Conservation (phyloP, 2,888 invertebrate genomes). For the Bhutanitis thaidina region DNA sequence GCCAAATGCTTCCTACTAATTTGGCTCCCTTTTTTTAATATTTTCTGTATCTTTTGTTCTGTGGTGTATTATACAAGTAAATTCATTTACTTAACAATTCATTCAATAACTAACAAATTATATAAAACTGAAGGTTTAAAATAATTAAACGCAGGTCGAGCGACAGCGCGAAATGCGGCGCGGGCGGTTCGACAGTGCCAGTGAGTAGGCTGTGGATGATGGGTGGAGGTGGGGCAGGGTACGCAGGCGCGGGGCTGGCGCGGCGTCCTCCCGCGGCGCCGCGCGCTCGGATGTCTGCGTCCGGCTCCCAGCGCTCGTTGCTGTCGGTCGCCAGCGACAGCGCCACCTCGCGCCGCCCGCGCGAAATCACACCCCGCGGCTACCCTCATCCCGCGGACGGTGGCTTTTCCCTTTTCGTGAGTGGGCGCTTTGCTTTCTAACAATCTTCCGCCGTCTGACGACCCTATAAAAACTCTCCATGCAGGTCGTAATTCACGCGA, state of each 20-base stretch:
- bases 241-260: conserved; percentile 38
- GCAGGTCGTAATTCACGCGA: too few relatives aligned
- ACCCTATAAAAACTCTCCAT: conserved; percentile 26
- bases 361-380: conserved; percentile 59
- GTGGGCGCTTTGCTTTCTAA: conserved; percentile 78
- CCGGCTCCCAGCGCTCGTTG: conserved; percentile 72
- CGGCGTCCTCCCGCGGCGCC: conserved; percentile 52
- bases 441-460: conserved; percentile 48
- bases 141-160: conserved; percentile 72
- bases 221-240: conserved; percentile 34
- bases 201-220: conserved; percentile 75
- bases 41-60: too few relatives aligned
- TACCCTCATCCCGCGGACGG: conserved; percentile 64
- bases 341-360: conserved; percentile 67
- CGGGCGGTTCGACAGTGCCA: conserved; percentile 79
- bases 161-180: conserved; percentile 82
- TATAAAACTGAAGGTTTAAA: too few relatives aligned
- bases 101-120: too few relatives aligned
- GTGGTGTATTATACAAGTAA: too few relatives aligned
- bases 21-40: too few relatives aligned
- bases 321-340: conserved; percentile 76
- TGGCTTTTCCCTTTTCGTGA: conserved; percentile 77
- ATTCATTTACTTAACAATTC: too few relatives aligned
- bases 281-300: conserved; percentile 42
- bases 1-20: too few relatives aligned